Evolutionary conservation across 2,113 vertebrate genomes (phyloP), one percentile per base, ranked within the genome.

Genomic region (Gymnocephalus cernua): DNA sequence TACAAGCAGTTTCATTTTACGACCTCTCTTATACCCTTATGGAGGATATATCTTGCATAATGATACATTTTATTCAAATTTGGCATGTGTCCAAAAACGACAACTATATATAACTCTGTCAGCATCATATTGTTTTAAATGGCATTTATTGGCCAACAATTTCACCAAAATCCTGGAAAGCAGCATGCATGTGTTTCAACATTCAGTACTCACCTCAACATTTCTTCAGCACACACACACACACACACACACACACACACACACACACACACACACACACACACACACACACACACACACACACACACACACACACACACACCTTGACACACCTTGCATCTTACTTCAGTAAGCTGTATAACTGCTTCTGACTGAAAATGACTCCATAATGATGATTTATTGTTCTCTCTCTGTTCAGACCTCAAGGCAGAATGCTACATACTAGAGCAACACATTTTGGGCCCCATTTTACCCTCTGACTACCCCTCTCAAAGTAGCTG

Each of bases 381-480:
- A 70, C 27, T 25, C 69, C 65, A 83, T 25, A 47, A 53, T 51
- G 23, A 16, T 13, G 38, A 82, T 74, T 84, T 58, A 77, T 84
- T 29, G 14, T 32, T 0, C 48, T 64, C 27, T 51, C 50, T 51
- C 35, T 63, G 32, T 56, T 29, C 15, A 51, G 29, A 76, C 59
- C 54, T 38, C 5, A 32, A 54, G 32, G 13, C 53, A 8, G 11
- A 67, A 63, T 16, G 18, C 64, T 19, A 9, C 12, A 45, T 9
- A 21, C 57, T 35, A 62, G 12, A 48, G 16, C 19, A 15, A 69
- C 45, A 38, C 48, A 13, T 1, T 74, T 25, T 35, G 19, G 11
- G 3, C 23, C 47, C 45, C 16, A 50, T 32, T 6, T 32, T 6
- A 32, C 32, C 32, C 5, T 32, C 2, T 5, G 32, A 32, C 32